Evolutionary conservation across 2,113 vertebrate genomes (phyloP), one percentile per base, ranked within the genome.

Genomic region (Mastomys coucha): DNA sequence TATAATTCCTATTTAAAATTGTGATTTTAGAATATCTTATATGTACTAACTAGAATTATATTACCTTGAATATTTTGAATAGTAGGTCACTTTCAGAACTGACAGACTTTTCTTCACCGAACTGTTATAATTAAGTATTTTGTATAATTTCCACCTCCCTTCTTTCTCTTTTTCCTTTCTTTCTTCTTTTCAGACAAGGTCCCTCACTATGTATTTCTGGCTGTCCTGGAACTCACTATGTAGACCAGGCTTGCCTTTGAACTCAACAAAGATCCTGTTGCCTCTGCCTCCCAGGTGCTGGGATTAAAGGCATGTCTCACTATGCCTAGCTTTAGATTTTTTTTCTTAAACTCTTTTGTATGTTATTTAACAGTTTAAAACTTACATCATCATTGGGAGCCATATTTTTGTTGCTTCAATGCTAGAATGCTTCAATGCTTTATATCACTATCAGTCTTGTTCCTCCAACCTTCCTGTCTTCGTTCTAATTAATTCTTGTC

Each of bases 401-500:
- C 60, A 65, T 65, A 0, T 33, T n/a, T 80, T 53, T 53, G 51
- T 53, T 88, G 63, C 65, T 80, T 2, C 67, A n/a, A 56, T 77
- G 26, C 26, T 36, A 31, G 56, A 67, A 76, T 58, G 31, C 24
- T 69, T 39, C 78, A 78, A 19, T 45, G 60, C 39, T 14, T 53
- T 80, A 53, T 58, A 0, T 93, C 9, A 49, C 33, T 49, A 60
- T 65, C 39, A 80, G 1, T 88, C 63, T 75, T 94, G 9, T 65
- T 89, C 69, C 63, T 82, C 36, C 42, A 45, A 31, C 11, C 2
- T 94, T 39, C 49, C 36, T 56, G 31, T n/a, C 49, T 90, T 51
- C 28, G 76, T 85, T 94, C 28, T 85, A 56, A 93, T 58, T 84
- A 69, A 42, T 39, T 89, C 31, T 75, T 90, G 73, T 90, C 70